These are phyloP conservation scores for Taurulus bubalis DNA, from an alignment of 2,113 vertebrate genomes.

Conservation along the genomic window DNA sequence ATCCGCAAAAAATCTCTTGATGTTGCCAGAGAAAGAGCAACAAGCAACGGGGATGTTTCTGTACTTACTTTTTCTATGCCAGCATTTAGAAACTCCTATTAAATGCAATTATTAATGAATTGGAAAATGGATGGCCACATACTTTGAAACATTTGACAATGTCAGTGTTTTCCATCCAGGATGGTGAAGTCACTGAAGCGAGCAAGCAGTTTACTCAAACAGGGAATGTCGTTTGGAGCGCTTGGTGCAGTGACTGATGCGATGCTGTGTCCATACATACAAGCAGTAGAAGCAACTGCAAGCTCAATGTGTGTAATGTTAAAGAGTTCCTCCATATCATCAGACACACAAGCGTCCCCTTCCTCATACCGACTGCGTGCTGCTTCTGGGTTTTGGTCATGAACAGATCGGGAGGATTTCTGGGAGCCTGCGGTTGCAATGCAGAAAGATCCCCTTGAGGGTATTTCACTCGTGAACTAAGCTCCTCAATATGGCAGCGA, in stretches of 20 bases:
- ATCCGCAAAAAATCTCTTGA: not conserved
- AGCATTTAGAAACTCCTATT: not conserved
- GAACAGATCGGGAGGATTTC: not conserved
- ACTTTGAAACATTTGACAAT: not conserved
- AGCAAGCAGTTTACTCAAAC: not conserved
- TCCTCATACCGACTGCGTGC: not conserved
- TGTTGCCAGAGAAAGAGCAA: not conserved
- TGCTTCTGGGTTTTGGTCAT: not conserved
- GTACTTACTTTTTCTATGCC: not conserved
- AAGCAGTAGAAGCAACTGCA: not conserved
- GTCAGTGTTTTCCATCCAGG: not conserved
- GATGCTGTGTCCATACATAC: not conserved
- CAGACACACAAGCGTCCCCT: not conserved
- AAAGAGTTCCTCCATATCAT: not conserved
- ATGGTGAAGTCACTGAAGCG: not conserved
- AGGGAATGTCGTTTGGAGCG: not conserved
- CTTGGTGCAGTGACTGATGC: not conserved
- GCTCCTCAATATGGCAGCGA: not conserved
- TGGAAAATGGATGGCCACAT: not conserved
- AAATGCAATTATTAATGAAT: not conserved
- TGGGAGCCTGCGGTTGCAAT: not conserved
- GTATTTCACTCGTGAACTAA: slow-evolving; percentile 28
- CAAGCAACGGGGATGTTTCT: not conserved
- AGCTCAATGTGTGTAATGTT: not conserved
- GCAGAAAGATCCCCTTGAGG: not conserved